Base-by-base conservation (phyloP, 2,888 invertebrate genomes). In the Polyommatus icarus region DNA sequence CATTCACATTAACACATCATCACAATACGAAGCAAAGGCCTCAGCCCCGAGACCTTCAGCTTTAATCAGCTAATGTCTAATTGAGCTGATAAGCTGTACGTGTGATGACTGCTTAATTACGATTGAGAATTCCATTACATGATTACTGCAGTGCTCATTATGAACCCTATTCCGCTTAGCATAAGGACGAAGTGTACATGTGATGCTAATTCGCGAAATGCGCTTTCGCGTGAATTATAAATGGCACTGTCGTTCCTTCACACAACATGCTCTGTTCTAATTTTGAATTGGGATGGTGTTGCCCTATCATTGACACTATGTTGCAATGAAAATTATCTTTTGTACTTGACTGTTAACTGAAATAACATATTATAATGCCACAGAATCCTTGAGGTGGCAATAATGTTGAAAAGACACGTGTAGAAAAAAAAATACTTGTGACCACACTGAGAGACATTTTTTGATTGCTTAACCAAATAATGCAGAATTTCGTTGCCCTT, bases 51-150 rank as follows among this genome's bases (percentile, higher is more conserved):
- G 76, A 59, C 76, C 61, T 76, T 76, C 76, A 78, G 78, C 78
- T 79, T 79, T 81, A 83, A 83, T 83, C 80, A 82, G 79, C 80
- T 82, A 82, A 83, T 83, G 81, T 77, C 79, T 79, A 80, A 81
- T 81, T 80, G 76, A 24, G 36, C 78, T 78, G 81, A 82, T 82
- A 83, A 81, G 80, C 78, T 75, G 76, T 71, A 84, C 84, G 83
- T 83, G 84, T 79, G 71, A 79, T 71, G 84, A 79, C 79, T 83
- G 76, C 79, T 73, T 87, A 87, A 89, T 89, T 86, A 87, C 85
- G 83, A 72, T 77, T 78, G 71, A 79, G 80, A 85, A 88, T 89
- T 86, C 85, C 87, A 89, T 90, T 88, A 89, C 85, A 85, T 86
- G 85, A 90, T 90, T 88, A 89, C 83, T 29, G 67, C 29, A 67